These are phyloP conservation scores for Luscinia luscinia DNA, from an alignment of 2,797 vertebrate species.

Conservation along the genomic window DNA sequence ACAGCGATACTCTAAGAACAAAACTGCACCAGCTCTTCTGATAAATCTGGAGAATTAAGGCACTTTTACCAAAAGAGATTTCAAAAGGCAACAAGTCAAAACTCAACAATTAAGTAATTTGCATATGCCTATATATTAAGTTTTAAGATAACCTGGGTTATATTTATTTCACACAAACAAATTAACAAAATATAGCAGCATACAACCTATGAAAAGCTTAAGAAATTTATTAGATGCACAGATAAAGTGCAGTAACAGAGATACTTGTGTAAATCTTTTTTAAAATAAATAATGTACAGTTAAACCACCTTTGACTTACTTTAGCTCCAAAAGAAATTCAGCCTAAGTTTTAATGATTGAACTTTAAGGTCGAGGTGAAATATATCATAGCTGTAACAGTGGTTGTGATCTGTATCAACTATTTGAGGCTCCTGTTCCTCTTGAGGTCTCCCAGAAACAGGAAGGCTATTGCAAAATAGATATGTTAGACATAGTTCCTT, in stretches of 20 bases:
- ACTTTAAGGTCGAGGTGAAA: slow-evolving; percentile 72
- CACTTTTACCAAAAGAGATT: slow-evolving; percentile 47
- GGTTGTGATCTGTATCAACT: slow-evolving; percentile 25
- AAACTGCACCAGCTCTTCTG: background rate
- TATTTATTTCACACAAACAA: slow-evolving; percentile 27
- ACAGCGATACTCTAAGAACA: background rate
- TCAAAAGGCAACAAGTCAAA: slow-evolving; percentile 51
- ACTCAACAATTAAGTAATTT: background rate
- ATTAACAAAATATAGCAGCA: slow-evolving; percentile 65
- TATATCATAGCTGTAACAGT: slow-evolving; percentile 31
- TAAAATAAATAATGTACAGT: slow-evolving; percentile 73
- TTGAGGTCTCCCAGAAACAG: slow-evolving; percentile 57
- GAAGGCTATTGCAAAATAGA: slow-evolving; percentile 62
- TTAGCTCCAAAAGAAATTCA: slow-evolving; percentile 48
- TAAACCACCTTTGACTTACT: slow-evolving; percentile 62
- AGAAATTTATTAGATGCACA: slow-evolving; percentile 72
- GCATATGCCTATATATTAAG: slow-evolving; percentile 45
- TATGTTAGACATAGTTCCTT: slow-evolving; percentile 68
- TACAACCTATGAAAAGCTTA: slow-evolving; percentile 66
- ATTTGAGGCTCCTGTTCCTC: slow-evolving; percentile 44
- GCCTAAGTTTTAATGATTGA: slow-evolving; percentile 46
- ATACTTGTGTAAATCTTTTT: slow-evolving; percentile 62
- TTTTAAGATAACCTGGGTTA: slow-evolving; percentile 40
- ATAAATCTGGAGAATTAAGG: slow-evolving; percentile 35
- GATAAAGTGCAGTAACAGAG: slow-evolving; percentile 71